Evolutionary conservation across 2,888 invertebrate species (phyloP).

Genomic region (Cephus spinipes): DNA sequence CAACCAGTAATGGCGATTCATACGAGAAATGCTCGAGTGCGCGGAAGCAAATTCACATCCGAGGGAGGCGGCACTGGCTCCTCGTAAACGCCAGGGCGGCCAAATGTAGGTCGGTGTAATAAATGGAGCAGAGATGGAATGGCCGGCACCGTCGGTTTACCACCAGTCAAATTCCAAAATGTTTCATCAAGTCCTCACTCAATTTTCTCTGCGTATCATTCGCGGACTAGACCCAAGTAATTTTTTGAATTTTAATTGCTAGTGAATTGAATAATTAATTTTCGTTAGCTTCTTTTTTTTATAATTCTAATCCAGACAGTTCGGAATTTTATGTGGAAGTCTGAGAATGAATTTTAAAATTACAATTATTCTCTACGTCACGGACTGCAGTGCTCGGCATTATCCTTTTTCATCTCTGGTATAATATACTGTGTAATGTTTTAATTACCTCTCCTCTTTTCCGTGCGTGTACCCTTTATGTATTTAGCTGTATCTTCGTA

Average conservation of each 20-base stretch:
- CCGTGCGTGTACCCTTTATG: too few species aligned
- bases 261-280: background rate
- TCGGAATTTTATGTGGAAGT: background rate
- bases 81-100: background rate
- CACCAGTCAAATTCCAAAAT: background rate
- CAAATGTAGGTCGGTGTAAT: constrained; percentile 5
- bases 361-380: background rate
- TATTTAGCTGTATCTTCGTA: background rate
- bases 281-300: background rate
- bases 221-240: background rate
- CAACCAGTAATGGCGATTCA: background rate
- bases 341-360: background rate
- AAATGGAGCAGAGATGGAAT: background rate
- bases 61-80: background rate
- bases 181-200: background rate
- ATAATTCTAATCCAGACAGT: background rate
- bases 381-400: background rate
- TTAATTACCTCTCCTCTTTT: background rate
- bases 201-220: background rate
- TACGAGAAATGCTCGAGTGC: background rate
- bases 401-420: background rate
- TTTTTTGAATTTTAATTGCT: background rate
- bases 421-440: background rate
- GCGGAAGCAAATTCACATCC: background rate
- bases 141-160: background rate